A percentile compares a stretch with the other conserved stretches of the same genome.
phyloP scores from a whole-genome alignment of 2,888 invertebrate species.

The Dimorphilus gyrociliatus region DNA sequence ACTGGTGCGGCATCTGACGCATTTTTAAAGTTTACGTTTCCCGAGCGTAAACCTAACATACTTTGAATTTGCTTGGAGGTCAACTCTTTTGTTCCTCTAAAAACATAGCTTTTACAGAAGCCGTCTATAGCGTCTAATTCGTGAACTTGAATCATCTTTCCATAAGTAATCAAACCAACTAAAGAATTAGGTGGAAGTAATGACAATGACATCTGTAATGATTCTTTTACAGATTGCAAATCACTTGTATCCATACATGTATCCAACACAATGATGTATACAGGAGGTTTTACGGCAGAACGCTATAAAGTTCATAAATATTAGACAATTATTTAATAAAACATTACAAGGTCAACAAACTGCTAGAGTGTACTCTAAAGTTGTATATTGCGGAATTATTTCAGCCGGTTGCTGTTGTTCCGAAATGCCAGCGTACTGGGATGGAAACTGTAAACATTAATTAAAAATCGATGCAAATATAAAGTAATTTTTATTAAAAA shows the following conservation, averaged over 20 bases:
- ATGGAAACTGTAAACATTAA: constrained; percentile 96
- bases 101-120: constrained; percentile 89
- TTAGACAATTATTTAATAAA: no score
- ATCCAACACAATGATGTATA: constrained; percentile 86
- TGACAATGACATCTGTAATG: constrained; percentile 83
- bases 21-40: no score
- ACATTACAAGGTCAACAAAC: no score
- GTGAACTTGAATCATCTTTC: constrained; percentile 94
- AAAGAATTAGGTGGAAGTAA: constrained; percentile 85
- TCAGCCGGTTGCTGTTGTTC: constrained; percentile 97
- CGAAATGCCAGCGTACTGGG: constrained; percentile 93
- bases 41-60: no score
- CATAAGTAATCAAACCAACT: constrained; percentile 91
- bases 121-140: constrained; percentile 85
- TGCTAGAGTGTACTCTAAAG: constrained; percentile 88
- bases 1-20: no score
- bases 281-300: no score
- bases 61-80: constrained; percentile 91
- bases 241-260: constrained; percentile 97
- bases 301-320: no score
- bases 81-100: constrained; percentile 92
- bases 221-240: constrained; percentile 81
- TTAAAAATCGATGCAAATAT: no score
- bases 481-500: no score
- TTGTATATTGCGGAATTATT: constrained; percentile 86